Conservation (phyloP, 2,113 vertebrate species). For the Antechinus flavipes region DNA sequence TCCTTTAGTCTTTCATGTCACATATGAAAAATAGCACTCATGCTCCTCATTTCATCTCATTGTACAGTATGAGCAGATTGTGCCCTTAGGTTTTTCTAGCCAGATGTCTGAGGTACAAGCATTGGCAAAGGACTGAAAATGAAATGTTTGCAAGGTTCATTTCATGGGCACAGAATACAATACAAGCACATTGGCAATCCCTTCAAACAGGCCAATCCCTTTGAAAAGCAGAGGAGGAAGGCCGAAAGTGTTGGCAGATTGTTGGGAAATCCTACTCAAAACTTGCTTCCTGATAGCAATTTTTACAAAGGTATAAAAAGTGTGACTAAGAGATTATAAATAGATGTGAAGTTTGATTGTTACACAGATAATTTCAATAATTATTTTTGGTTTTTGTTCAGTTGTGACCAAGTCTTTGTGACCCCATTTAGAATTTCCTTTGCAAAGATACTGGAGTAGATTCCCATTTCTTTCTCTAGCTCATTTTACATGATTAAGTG, state of each 20-base stretch:
- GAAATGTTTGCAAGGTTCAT: neutral
- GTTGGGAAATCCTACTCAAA: neutral
- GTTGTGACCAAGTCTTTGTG: neutral
- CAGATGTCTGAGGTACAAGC: neutral
- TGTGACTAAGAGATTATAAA: neutral
- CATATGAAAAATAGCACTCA: neutral
- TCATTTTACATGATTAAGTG: neutral
- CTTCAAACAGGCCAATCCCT: neutral
- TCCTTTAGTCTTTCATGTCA: neutral
- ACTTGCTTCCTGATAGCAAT: neutral
- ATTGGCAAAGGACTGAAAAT: neutral
- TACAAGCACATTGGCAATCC: neutral
- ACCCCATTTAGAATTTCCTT: neutral
- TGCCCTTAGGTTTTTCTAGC: neutral
- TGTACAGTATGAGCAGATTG: neutral
- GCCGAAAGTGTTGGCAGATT: neutral
- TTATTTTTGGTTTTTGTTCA: neutral
- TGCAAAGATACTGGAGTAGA: neutral
- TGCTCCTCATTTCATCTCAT: neutral
- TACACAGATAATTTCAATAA: neutral
- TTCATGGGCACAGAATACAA: neutral
- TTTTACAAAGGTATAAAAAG: neutral
- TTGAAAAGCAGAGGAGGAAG: neutral
- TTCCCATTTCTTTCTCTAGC: neutral
- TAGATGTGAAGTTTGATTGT: neutral